Conservation (phyloP, 1,140 invertebrate species). For the Megalonaias nervosa region DNA sequence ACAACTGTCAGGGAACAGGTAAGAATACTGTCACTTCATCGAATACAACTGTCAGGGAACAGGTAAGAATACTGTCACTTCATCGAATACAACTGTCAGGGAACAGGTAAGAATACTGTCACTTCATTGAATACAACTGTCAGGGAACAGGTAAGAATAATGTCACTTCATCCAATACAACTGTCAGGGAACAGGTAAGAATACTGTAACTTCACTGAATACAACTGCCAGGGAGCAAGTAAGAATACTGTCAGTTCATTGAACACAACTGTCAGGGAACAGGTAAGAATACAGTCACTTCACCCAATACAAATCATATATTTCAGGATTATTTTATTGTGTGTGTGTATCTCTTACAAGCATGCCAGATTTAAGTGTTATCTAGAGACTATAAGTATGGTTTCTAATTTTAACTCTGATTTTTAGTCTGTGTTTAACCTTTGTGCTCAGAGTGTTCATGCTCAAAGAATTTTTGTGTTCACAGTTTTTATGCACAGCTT, state of each 20-base stretch:
- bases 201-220: conserved; percentile 89
- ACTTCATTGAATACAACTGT: conserved; percentile 82
- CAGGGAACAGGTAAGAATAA: conserved; percentile 82
- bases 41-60: conserved; percentile 91
- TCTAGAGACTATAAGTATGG: no score
- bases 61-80: conserved; percentile 75
- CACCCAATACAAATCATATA: conserved; percentile 76
- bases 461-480: no score
- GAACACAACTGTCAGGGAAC: conserved; percentile 91
- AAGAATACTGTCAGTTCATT: conserved; percentile 84
- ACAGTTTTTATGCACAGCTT: no score
- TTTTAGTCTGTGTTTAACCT: no score
- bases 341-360: no score
- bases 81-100: conserved; percentile 85
- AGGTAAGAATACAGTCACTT: conserved; percentile 74
- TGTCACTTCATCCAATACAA: conserved; percentile 77
- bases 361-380: no score
- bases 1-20: conserved; percentile 91
- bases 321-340: no score
- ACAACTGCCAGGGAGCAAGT: conserved; percentile 91
- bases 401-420: no score
- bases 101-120: conserved; percentile 80
- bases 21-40: conserved; percentile 21
- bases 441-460: no score
- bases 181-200: conserved; percentile 83